Percentiles rank a stretch among this genome's conserved stretches.
These are phyloP conservation scores for Oligia latruncula DNA, from an alignment of 2,888 invertebrate genomes.

Conservation along the genomic window DNA sequence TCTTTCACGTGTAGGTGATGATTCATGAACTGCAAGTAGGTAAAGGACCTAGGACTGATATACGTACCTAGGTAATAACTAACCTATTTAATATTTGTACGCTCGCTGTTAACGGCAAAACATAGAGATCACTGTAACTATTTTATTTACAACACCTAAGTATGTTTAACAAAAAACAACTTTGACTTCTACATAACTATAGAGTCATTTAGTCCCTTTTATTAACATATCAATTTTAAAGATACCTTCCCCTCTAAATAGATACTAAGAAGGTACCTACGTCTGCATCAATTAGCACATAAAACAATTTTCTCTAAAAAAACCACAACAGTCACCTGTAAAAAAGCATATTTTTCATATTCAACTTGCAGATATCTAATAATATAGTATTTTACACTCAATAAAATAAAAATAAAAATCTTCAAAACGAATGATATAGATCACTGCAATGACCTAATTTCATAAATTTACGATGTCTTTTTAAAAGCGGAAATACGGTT, in stretches of 20 bases:
- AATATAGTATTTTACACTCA: slow-evolving; percentile 17
- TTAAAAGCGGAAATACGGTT: slow-evolving; percentile 57
- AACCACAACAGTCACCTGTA: not conserved
- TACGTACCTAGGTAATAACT: not conserved
- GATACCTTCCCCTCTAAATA: not conserved
- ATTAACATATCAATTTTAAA: too few species aligned
- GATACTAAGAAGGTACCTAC: not conserved
- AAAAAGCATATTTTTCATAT: not conserved
- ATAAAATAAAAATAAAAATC: slow-evolving; percentile 36
- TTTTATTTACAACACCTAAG: not conserved
- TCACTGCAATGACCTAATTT: slow-evolving; percentile 53
- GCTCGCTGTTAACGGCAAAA: not conserved
- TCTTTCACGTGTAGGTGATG: not conserved
- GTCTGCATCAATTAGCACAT: not conserved
- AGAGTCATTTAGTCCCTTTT: too few species aligned
- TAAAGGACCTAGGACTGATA: not conserved
- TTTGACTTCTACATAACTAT: not conserved
- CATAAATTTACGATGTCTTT: slow-evolving; percentile 50
- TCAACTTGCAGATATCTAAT: not conserved
- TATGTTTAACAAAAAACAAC: not conserved
- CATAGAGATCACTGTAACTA: not conserved
- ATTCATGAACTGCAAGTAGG: not conserved
- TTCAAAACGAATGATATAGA: slow-evolving; percentile 40
- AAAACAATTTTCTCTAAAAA: too few species aligned
- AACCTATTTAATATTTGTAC: not conserved